These are phyloP conservation scores for Nephrotoma guestfalica DNA, from an alignment of 2,888 invertebrate species.

Conservation along the genomic window DNA sequence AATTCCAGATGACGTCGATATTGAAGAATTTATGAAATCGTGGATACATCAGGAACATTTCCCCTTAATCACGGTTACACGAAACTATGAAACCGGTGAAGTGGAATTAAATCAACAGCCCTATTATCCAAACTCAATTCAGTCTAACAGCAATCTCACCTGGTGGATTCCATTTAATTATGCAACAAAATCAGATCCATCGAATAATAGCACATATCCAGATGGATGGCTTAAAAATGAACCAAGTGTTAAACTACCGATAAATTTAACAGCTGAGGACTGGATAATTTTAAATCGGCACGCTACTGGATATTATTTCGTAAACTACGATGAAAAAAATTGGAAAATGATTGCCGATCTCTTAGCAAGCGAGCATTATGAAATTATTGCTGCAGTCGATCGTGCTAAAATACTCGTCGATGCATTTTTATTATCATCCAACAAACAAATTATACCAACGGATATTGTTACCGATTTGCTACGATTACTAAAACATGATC, in stretches of 20 bases:
- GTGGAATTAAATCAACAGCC: neutral
- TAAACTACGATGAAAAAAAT: neutral
- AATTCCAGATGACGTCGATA: neutral
- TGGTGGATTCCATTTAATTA: neutral
- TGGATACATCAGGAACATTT: neutral
- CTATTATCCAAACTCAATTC: neutral
- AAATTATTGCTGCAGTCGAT: neutral
- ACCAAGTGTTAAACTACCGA: neutral
- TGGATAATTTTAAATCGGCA: neutral
- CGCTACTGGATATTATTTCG: neutral
- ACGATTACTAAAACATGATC: neutral
- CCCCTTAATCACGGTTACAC: neutral
- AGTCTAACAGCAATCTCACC: neutral
- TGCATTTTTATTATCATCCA: neutral
- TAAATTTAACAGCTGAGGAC: neutral
- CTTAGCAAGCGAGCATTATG: neutral
- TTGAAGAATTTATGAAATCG: neutral
- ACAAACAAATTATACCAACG: neutral
- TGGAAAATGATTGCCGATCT: neutral
- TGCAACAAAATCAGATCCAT: neutral
- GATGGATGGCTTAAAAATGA: neutral
- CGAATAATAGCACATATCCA: neutral
- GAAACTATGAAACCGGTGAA: constrained; percentile 1
- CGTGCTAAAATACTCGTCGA: neutral
- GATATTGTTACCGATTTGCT: neutral